A percentile compares a stretch with the other conserved stretches of the same genome.
Evolutionary conservation across 2,888 invertebrate genomes (phyloP).

Genomic region (Formica aserva): DNA sequence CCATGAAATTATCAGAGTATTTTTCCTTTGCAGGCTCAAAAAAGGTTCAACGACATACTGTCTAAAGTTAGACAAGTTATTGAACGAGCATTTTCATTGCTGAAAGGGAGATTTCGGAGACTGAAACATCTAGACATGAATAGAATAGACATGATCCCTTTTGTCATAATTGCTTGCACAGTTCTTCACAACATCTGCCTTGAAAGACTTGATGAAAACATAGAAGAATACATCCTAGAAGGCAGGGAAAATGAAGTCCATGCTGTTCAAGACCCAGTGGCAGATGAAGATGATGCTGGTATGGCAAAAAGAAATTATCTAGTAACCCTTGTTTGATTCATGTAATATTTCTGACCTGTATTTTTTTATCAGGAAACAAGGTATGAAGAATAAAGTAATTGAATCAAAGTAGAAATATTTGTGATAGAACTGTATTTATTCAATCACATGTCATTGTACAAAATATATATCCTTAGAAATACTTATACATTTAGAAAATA

Average conservation of each 20-base stretch:
- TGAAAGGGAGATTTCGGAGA: neutral
- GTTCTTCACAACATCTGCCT: constrained; percentile 6
- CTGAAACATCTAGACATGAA: constrained; percentile 1
- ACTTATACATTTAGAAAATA: neutral
- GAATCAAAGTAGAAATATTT: no score
- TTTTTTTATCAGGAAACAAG: no score
- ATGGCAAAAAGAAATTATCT: no score
- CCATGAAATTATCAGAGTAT: neutral
- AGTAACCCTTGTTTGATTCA: no score
- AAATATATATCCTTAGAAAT: no score
- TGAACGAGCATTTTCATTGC: neutral
- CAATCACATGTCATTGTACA: no score
- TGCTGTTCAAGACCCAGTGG: no score
- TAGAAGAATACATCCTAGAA: neutral
- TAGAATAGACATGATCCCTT: neutral
- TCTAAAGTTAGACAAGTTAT: neutral
- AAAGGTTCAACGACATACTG: neutral
- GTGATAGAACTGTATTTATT: no score
- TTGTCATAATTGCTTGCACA: neutral
- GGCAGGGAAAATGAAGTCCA: neutral
- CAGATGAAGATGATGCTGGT: no score
- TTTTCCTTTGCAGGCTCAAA: neutral
- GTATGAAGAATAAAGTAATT: no score
- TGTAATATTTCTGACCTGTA: no score
- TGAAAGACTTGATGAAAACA: neutral